Base-by-base conservation (phyloP, 2,888 invertebrate species). In the Folsomia candida region DNA sequence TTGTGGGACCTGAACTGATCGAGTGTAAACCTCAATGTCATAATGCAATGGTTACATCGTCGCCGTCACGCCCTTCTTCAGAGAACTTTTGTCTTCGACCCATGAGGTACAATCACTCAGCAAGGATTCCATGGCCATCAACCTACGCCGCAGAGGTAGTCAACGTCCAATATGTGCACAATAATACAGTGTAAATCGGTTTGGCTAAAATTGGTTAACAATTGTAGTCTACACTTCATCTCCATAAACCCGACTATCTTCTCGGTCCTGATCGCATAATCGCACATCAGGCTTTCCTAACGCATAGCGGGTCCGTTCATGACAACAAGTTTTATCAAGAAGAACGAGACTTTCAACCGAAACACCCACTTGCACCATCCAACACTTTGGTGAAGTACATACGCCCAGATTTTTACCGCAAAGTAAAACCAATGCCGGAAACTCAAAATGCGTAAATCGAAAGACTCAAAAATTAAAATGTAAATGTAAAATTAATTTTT, bases 321-420 rank as follows among this genome's bases (percentile, higher is more conserved):
- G 68, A 62, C 51, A 27, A n/a, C 9, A 68, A 68, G 24, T 62
- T 68, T 27, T 68, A 68, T 57, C 47, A 29, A 22, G 54, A 62
- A 27, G 24, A 27, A n/a, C 61, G 68, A 1, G 68, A 68, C 29
- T 51, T 62, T 18, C 68, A 68, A 11, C 68, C 68, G 1, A 54
- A 61, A 27, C 54, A 68, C n/a, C 68, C 68, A 2, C 61, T 28
- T 6, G 68, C 68, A 4, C 68, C 68, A 25, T 47, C 26, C 0
- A 25, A 24, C 26, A 18, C 51, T 18, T 27, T n/a, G 9, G 37
- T 68, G 0, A n/a, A 26, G 4, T 28, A 28, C 26, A 25, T 68
- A 24, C 61, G 29, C 27, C 54, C 54, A 1, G 68, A 68, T 54
- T 51, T 14, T 11, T 54, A 68, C 28, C 59, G 51, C 14, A 62